phyloP scores from a whole-genome alignment of 1,140 invertebrate species.

The Aporrectodea caliginosa region DNA sequence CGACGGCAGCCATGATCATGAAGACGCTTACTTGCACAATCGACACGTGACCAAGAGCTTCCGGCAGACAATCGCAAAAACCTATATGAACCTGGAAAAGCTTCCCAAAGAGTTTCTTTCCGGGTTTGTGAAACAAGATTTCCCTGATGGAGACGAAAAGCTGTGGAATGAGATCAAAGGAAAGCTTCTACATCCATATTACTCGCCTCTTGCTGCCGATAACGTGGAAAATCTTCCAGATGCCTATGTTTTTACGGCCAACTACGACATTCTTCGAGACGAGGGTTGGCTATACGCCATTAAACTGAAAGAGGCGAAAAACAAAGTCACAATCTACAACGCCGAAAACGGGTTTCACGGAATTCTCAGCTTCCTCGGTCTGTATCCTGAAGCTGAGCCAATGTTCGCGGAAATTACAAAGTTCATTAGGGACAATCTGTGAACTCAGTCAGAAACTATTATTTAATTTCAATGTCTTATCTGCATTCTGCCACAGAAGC shows the following conservation, averaged over 20 bases:
- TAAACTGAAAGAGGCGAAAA: background rate
- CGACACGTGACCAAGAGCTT: background rate
- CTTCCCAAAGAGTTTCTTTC: background rate
- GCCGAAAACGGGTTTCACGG: background rate
- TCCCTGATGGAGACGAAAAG: background rate
- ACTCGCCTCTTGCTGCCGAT: constrained; percentile 31
- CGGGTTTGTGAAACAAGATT: background rate
- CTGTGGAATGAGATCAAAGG: constrained; percentile 8
- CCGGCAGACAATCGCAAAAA: background rate
- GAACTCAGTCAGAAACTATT: too few species aligned
- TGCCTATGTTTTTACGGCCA: constrained; percentile 25
- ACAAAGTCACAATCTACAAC: background rate
- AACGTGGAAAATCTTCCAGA: constrained; percentile 29
- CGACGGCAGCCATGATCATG: background rate
- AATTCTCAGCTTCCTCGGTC: background rate
- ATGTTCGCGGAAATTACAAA: background rate
- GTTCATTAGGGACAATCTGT: background rate
- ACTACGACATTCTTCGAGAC: constrained; percentile 33
- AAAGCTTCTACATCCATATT: constrained; percentile 23
- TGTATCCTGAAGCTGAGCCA: background rate
- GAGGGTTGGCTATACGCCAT: constrained; percentile 32
- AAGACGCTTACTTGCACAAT: background rate
- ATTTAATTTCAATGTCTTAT: too few species aligned
- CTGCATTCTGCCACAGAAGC: too few species aligned
- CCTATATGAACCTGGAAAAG: background rate